Base-by-base conservation (phyloP, 92 coral and sea anemone species). In the Palythoa heliodiscus region DNA sequence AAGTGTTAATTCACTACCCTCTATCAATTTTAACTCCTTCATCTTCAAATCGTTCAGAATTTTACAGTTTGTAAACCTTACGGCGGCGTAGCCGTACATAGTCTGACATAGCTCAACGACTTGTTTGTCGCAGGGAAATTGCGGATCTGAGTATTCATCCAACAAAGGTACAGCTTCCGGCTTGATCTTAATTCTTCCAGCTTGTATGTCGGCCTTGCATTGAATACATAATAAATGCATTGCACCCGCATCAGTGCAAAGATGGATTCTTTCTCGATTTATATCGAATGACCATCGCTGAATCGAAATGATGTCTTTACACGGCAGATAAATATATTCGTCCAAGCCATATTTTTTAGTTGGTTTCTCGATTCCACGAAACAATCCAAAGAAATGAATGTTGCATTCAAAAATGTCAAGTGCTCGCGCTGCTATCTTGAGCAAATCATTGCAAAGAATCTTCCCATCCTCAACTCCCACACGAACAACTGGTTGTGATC, bases 251-350 rank as follows among this genome's bases (percentile, higher is more conserved):
- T 95, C 98, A 9, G 98, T 90, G 55, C 87, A 89, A 5, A 95
- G 82, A 7, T 83, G 82, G 52, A 87, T 92, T 72, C 90, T 95
- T 76, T 95, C 98, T 74, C 95, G 87, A 7, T 89, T 87, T 52
- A 95, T 75, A 73, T 95, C 98, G 82, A 95, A 95, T 7, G 98
- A 95, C 98, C 98, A 95, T 64, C 91, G 88, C 78, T 95, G 98
- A 19, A 92, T 86, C 73, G 98, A 95, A 37, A 93, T 86, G 1
- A 93, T 89, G 52, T 92, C 92, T 57, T 89, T 87, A 58, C 94
- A 95, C n/a, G 98, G 98, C 25, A 95, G 84, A 40, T 87, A 89
- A 1, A 95, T 86, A 61, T 86, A 66, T 55, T 93, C 95, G 77
- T 87, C 93, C 63, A 93, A 87, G 23, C 95, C 98, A 29, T 90